These are phyloP conservation scores for Asobara japonica DNA, from an alignment of 1,140 invertebrate species.

Conservation along the genomic window DNA sequence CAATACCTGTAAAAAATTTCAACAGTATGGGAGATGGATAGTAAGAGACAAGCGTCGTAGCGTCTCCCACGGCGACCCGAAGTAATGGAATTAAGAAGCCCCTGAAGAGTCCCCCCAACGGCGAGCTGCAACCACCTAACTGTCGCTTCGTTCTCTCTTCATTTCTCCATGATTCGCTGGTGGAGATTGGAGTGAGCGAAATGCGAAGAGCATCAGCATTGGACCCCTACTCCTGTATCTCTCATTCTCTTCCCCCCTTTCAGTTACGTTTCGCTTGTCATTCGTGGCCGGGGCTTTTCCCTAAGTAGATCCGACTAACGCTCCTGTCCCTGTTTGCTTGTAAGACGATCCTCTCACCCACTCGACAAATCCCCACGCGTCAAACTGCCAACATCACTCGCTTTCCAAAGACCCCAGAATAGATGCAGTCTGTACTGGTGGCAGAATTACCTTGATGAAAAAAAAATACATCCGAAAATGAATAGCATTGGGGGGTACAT, in stretches of 20 bases:
- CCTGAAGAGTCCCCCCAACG: slow-evolving; percentile 33
- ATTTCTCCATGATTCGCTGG: neutral
- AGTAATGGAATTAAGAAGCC: slow-evolving; percentile 63
- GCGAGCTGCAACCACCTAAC: slow-evolving; percentile 58
- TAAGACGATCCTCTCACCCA: slow-evolving; percentile 15
- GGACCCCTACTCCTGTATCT: neutral
- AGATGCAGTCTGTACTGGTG: neutral
- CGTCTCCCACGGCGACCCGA: slow-evolving; percentile 47
- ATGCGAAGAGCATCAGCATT: slow-evolving; percentile 11
- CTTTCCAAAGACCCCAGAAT: slow-evolving; percentile 1
- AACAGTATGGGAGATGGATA: too few relatives aligned
- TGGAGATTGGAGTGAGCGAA: slow-evolving; percentile 11
- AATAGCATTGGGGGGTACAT: too few relatives aligned
- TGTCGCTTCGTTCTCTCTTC: slow-evolving; percentile 37
- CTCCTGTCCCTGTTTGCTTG: slow-evolving; percentile 12
- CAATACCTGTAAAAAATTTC: too few relatives aligned
- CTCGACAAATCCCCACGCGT: slow-evolving; percentile 7
- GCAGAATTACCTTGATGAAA: too few relatives aligned
- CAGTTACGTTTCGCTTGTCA: slow-evolving; percentile 16
- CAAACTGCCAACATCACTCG: slow-evolving; percentile 12
- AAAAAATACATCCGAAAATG: too few relatives aligned
- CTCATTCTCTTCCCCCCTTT: neutral
- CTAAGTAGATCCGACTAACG: slow-evolving; percentile 8
- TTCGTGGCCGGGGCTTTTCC: slow-evolving; percentile 13
- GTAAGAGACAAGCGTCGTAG: slow-evolving; percentile 30